Evolutionary conservation across 2,797 vertebrate species (phyloP), one percentile per base, ranked within the genome.

Genomic region (Siniperca scherzeri): DNA sequence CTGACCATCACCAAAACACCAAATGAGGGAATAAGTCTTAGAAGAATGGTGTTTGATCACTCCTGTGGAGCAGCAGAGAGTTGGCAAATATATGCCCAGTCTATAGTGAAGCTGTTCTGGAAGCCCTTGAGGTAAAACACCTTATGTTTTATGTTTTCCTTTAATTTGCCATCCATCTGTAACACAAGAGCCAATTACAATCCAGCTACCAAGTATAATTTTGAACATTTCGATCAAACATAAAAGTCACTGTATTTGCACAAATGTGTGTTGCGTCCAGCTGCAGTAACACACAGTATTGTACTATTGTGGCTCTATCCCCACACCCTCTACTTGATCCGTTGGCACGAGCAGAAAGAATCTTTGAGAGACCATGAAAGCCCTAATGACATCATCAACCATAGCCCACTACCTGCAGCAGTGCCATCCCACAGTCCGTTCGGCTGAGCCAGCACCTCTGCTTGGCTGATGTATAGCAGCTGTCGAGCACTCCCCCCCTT

Each of bases 391-490:
- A 87, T 91, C 84, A 90, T 92, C 89, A 91, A 88, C 80, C 57
- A 89, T n/a, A 56, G 83, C 75, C 74, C 21, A 36, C 84, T 70
- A 87, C 87, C 80, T 87, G 85, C 88, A 86, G 88, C 83, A 57
- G 89, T 85, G 65, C 72, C 83, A 82, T 80, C 88, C 71, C 64
- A 73, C 55, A 2, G 70, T 44, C 65, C 56, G 7, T 84, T 86
- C 81, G 82, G 91, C 92, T 92, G 92, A 94, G 88, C 77, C 89
- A 89, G 92, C 92, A 78, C 57, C 56, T 88, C 78, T 85, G 66
- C 83, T 46, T 21, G 4, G 67, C 69, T 92, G 85, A 93, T 92
- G 70, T 85, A 94, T 90, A 42, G 85, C 75, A 22, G 70, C 88
- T 85, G 88, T 88, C 70, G 1, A 75, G 38, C 48, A 40, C 33